Evolutionary conservation across 2,113 vertebrate genomes (phyloP), one percentile per base, ranked within the genome.

Genomic region (Rhineura floridana): DNA sequence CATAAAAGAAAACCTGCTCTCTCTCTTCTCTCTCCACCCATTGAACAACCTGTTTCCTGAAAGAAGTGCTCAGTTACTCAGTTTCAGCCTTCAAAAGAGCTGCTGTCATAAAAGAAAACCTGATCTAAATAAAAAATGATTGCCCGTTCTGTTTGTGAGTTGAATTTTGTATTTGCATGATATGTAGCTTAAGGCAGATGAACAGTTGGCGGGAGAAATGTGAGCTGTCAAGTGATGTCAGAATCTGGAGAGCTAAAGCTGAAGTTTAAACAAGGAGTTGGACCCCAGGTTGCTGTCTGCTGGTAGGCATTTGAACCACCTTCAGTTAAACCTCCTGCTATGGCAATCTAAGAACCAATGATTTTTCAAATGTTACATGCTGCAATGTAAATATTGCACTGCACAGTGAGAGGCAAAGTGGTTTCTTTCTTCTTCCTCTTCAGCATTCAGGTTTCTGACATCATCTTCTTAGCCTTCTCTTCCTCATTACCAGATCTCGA

Each of bases 111-210:
- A 85, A 50, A 72, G 44, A 83, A 90, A 84, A 9, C 5, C 19
- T 44, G 69, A 85, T 4, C 55, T 25, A 91, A 90, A 79, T 69
- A 0, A 83, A 89, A 83, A 83, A 33, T 0, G 36, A 19, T 67
- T 90, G 1, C 76, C 75, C 13, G 76, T 77, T 83, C 4, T 83
- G 3, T 42, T 77, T 84, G 21, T 33, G 90, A 21, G 1, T 1
- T 44, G 52, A 5, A 59, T 46, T 30, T 33, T 1, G 1, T 69
- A 3, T 28, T 33, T 0, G 0, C 12, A 59, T n/a, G n/a, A n/a
- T n/a, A n/a, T 90, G 3, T 44, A 75, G 33, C 13, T 70, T 62
- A 63, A 75, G 46, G 13, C 10, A 89, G 39, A 77, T 0, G 85
- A 13, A 1, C 3, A 78, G 86, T 81, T 84, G 84, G 0, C 81